Evolutionary conservation across 2,888 invertebrate species (phyloP).

Genomic region (Scrobipalpa atriplicella): DNA sequence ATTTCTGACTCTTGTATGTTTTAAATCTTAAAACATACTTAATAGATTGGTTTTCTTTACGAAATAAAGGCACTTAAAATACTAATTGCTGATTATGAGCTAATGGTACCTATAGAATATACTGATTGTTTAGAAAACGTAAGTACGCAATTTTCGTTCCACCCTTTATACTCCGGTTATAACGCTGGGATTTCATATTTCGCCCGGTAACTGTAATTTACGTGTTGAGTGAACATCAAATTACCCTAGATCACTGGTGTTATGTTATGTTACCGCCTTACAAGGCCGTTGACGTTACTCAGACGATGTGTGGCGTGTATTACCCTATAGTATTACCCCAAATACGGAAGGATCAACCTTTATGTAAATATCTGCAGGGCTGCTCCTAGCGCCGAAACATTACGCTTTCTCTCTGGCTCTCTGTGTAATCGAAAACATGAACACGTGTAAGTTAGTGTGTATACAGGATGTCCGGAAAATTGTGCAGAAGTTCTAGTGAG

Average conservation of each 20-base stretch:
- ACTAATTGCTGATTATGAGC: too few relatives aligned
- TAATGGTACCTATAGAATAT: too few relatives aligned
- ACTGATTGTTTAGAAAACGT: not conserved
- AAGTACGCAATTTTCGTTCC: not conserved
- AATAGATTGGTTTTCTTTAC: too few relatives aligned
- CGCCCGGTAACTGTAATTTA: conserved; percentile 5
- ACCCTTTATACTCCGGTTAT: not conserved
- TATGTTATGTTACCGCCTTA: not conserved
- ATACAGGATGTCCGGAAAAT: not conserved
- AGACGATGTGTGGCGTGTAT: not conserved
- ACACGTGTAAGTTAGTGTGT: not conserved
- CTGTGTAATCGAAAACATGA: not conserved
- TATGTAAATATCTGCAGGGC: conserved; percentile 9
- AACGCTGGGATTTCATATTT: not conserved
- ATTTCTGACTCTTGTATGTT: not conserved
- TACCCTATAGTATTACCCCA: not conserved
- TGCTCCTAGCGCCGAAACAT: not conserved
- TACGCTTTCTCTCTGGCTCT: not conserved
- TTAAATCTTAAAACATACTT: too few relatives aligned
- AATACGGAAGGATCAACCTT: conserved; percentile 12
- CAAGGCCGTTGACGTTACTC: not conserved
- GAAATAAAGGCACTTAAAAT: too few relatives aligned
- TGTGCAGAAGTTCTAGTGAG: too few relatives aligned
- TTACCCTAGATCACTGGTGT: conserved; percentile 2
- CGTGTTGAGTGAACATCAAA: conserved; percentile 7